Evolutionary conservation across 2,888 invertebrate genomes (phyloP), one percentile per base, ranked within the genome.

Genomic region (Scaptomyza parva): DNA sequence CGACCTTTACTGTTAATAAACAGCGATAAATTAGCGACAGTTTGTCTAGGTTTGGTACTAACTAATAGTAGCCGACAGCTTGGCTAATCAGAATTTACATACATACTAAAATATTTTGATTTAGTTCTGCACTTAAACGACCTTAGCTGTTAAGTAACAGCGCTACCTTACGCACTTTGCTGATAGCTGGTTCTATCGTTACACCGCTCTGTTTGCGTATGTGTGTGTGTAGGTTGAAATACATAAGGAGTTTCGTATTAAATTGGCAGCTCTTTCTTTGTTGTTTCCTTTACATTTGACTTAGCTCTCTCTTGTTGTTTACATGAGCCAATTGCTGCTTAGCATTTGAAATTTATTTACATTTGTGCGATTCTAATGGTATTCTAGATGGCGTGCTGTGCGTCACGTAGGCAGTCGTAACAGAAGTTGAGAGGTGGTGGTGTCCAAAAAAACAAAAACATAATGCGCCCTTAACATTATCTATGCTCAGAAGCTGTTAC

Each of bases 351-450:
- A 63, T 40, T 51, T 77, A 45, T 67, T 70, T 78, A 60, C 68
- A 68, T 48, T 54, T 63, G 11, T 74, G 79, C 75, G 54, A 44
- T 79, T 69, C 58, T 44, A 45, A 64, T 62, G 44, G 12, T 47
- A 44, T 62, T 70, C 65, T 55, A 45, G 54, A 39, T 14, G 43
- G 58, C 74, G 86, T 78, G 86, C 68, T 26, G 57, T 52, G 52
- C 60, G 76, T 57, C 83, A 83, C 83, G 83, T 83, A 83, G 81
- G 78, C 83, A 76, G 7, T 1, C 12, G 24, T 24, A 51, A 33
- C 47, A 30, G n/a, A 4, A 20, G 14, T 37, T 24, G 50, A 37
- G 20, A 39, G 41, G 26, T 53, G 41, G 30, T 59, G 40, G 47
- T 48, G 22, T 35, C 26, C 52, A 33, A 37, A 8, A 17, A 35